A percentile compares a stretch with the other conserved stretches of the same genome.
phyloP scores from a whole-genome alignment of 2,888 invertebrate species.

The Rapana venosa region DNA sequence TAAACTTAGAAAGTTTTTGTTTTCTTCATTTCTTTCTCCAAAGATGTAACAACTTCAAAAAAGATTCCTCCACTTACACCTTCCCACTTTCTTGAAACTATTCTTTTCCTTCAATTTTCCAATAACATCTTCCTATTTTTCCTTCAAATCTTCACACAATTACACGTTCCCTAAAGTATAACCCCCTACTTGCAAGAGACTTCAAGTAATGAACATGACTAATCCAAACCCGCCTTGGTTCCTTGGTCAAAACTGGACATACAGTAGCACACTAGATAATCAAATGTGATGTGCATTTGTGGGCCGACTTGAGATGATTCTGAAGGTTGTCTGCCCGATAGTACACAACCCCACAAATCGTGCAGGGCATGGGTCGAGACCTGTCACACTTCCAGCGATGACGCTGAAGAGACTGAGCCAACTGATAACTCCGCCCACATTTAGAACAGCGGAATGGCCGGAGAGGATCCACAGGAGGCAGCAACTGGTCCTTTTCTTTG shows the following conservation, averaged over 20 bases:
- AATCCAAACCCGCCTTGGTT: neutral
- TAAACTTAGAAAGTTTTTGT: no score
- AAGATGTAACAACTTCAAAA: no score
- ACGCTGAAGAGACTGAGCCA: slow-evolving; percentile 45
- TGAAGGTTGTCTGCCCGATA: slow-evolving; percentile 47
- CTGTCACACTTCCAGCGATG: slow-evolving; percentile 51
- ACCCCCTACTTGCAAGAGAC: no score
- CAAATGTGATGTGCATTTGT: neutral
- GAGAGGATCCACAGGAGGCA: neutral
- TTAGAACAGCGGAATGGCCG: slow-evolving; percentile 31
- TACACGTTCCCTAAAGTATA: no score
- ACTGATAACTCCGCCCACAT: slow-evolving; percentile 35
- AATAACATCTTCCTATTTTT: no score
- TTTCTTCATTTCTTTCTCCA: no score
- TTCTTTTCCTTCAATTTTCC: no score
- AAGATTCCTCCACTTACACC: no score
- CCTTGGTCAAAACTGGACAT: neutral
- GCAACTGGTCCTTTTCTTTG: neutral
- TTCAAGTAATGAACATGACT: no score
- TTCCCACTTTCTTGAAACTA: no score
- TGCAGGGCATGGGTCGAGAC: slow-evolving; percentile 44
- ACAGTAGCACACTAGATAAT: neutral
- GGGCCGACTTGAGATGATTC: slow-evolving; percentile 31
- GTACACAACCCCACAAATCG: slow-evolving; percentile 43
- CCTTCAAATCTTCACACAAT: no score